These are phyloP conservation scores for Montipora efflorescens DNA, from an alignment of 64 coral and sea anemone species.

Conservation along the genomic window DNA sequence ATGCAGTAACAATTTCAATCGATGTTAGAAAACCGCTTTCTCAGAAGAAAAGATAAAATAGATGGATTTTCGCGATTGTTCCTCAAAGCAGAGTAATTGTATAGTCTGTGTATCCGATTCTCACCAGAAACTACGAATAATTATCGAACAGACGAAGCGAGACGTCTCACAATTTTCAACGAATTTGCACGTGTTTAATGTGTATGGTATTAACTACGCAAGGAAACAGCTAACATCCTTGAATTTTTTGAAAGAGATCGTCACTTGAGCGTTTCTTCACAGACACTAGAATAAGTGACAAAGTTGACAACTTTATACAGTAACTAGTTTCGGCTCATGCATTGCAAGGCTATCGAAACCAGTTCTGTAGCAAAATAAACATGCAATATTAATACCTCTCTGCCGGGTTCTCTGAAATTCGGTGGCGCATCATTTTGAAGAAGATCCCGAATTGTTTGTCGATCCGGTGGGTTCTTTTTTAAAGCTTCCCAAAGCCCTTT, in stretches of 20 bases:
- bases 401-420: conserved; percentile 18
- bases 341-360: no score
- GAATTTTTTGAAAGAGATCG: neutral
- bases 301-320: no score
- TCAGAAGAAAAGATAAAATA: neutral
- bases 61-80: neutral
- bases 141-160: neutral
- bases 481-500: neutral
- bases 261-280: neutral
- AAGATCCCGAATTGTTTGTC: neutral
- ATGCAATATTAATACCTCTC: neutral
- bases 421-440: neutral
- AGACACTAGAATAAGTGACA: neutral
- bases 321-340: no score
- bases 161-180: neutral
- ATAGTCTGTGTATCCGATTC: neutral
- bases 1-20: no score
- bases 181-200: no score
- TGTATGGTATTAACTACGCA: no score
- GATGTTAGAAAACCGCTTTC: no score
- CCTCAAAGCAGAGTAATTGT: neutral
- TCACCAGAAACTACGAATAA: neutral
- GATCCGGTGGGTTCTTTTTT: neutral
- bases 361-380: no score
- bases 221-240: no score